phyloP scores from a whole-genome alignment of 2,888 invertebrate genomes.

The Aphrophora alni region DNA sequence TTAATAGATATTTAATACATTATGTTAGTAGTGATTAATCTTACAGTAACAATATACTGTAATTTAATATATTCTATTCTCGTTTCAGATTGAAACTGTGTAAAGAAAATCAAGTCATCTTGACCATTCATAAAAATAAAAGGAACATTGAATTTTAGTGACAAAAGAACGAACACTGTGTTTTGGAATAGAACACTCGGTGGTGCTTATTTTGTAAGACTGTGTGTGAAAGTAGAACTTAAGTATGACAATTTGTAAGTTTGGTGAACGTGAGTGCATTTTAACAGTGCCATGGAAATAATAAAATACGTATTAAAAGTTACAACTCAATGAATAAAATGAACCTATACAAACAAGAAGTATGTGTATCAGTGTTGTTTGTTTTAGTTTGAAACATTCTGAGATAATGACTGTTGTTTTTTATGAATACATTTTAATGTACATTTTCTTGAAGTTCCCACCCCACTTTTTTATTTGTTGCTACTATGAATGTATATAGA shows the following conservation, averaged over 20 bases:
- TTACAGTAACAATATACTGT: too few relatives aligned
- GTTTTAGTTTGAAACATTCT: conserved; percentile 9
- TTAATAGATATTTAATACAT: too few relatives aligned
- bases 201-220: background rate
- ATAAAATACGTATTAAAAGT: background rate
- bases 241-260: background rate
- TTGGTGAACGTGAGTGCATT: background rate
- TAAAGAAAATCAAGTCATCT: background rate
- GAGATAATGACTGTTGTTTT: conserved; percentile 27
- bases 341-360: background rate
- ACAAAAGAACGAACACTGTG: background rate
- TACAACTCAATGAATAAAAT: background rate
- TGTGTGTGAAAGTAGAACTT: background rate
- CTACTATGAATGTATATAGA: conserved; percentile 32
- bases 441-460: background rate
- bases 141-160: background rate
- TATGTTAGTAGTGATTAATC: too few relatives aligned
- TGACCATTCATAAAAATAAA: background rate
- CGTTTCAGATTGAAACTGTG: background rate
- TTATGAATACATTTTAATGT: conserved; percentile 18
- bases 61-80: background rate
- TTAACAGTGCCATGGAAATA: background rate
- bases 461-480: background rate
- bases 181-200: background rate
- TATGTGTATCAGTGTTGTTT: conserved; percentile 2